phyloP scores from a whole-genome alignment of 1,140 invertebrate genomes.

The Dendrolimus kikuchii region DNA sequence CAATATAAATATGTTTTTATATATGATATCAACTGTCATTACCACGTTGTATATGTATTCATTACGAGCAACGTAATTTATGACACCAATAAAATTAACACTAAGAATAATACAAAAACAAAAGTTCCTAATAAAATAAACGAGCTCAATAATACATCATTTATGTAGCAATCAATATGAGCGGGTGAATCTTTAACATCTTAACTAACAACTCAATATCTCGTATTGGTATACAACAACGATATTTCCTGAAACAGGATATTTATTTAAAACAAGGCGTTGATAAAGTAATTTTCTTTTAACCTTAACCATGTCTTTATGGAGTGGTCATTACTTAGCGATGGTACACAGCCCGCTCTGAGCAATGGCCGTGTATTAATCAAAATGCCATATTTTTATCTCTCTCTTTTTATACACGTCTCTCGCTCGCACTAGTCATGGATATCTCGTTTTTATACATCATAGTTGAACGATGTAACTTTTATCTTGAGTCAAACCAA shows the following conservation, averaged over 20 bases:
- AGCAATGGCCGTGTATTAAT: constrained; percentile 72
- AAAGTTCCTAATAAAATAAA: constrained; percentile 40
- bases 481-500: constrained; percentile 6
- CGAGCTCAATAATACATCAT: constrained; percentile 59
- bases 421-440: constrained; percentile 56
- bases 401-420: constrained; percentile 40
- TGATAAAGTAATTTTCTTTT: constrained; percentile 73
- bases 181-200: constrained; percentile 62
- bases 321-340: constrained; percentile 72
- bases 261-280: constrained; percentile 72
- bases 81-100: constrained; percentile 22
- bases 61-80: constrained; percentile 11
- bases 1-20: too few species aligned
- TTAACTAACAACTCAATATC: constrained; percentile 64
- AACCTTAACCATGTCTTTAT: constrained; percentile 72
- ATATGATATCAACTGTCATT: too few species aligned
- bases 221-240: constrained; percentile 67
- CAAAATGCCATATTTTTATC: constrained; percentile 70
- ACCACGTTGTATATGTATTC: too few species aligned
- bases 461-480: constrained; percentile 13
- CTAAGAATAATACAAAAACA: constrained; percentile 16
- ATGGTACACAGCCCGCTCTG: constrained; percentile 70
- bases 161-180: constrained; percentile 63
- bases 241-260: constrained; percentile 72
- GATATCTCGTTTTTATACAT: constrained; percentile 47